Conservation (phyloP, 2,113 vertebrate genomes). For the Carassius gibelio region DNA sequence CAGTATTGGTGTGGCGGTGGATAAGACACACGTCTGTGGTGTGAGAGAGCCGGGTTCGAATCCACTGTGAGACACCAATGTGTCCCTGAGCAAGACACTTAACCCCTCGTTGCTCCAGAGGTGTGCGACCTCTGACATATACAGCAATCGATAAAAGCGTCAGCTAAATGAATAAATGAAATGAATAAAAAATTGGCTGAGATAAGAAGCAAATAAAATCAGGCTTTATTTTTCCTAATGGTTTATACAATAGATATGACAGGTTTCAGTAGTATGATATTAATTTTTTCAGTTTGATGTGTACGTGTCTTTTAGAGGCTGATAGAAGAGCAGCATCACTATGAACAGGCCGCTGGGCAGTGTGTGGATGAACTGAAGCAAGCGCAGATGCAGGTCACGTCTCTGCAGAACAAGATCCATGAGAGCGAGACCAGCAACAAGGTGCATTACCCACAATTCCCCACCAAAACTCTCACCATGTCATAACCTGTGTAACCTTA, state of each 20-base stretch:
- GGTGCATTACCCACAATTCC: constrained; percentile 67
- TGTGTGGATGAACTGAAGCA: constrained; percentile 73
- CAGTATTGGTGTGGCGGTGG: too few relatives aligned
- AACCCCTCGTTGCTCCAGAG: too few relatives aligned
- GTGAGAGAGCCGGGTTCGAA: too few relatives aligned
- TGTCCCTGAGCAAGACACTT: too few relatives aligned
- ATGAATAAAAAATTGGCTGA: neutral
- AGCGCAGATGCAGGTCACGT: constrained; percentile 83
- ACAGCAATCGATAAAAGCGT: too few relatives aligned
- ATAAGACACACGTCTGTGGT: too few relatives aligned
- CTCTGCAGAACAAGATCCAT: constrained; percentile 82
- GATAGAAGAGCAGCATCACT: constrained; percentile 78
- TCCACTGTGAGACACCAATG: too few relatives aligned
- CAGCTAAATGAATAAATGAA: too few relatives aligned
- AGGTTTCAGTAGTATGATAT: neutral
- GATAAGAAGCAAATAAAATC: neutral
- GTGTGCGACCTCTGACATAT: too few relatives aligned
- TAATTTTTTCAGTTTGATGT: neutral
- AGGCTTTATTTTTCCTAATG: neutral
- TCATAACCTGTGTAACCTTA: too few relatives aligned
- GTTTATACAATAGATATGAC: neutral
- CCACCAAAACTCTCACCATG: too few relatives aligned
- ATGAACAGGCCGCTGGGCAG: constrained; percentile 73
- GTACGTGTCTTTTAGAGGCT: constrained; percentile 66
- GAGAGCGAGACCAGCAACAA: constrained; percentile 84